Evolutionary conservation across 92 coral and sea anemone species (phyloP).

Genomic region (Nematostella vectensis): DNA sequence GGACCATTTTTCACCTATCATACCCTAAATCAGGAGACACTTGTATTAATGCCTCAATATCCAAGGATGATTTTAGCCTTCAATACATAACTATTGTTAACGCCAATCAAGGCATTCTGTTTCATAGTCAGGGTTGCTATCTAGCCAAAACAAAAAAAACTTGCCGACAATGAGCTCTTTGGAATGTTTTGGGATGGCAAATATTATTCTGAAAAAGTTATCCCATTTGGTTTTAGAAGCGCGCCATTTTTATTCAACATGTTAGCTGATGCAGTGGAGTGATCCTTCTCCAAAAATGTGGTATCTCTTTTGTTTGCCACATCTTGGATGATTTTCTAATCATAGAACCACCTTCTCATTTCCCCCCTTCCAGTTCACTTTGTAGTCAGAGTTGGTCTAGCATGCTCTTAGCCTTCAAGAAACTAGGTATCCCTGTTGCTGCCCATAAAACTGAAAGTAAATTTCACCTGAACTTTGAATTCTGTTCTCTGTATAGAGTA

Average conservation of each 20-base stretch:
- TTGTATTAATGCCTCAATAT: constrained; percentile 39
- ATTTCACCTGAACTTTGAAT: constrained; percentile 29
- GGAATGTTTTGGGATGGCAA: constrained; percentile 43
- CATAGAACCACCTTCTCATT: constrained; percentile 33
- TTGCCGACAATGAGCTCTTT: constrained; percentile 34
- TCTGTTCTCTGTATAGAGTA: constrained; percentile 9
- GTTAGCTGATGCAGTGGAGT: constrained; percentile 49
- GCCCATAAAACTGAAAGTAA: constrained; percentile 49
- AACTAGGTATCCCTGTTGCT: constrained; percentile 35
- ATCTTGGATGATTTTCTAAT: constrained; percentile 51
- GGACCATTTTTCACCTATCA: constrained; percentile 50
- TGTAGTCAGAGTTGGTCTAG: constrained; percentile 34
- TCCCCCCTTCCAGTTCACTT: constrained; percentile 1
- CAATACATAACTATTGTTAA: constrained; percentile 44
- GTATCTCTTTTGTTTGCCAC: constrained; percentile 39
- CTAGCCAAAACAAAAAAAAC: constrained; percentile 50
- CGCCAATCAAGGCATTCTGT: constrained; percentile 33
- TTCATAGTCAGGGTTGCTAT: constrained; percentile 24
- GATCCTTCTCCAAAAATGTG: constrained; percentile 29
- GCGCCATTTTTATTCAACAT: constrained; percentile 42
- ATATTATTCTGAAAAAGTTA: constrained; percentile 31
- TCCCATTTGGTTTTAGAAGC: constrained; percentile 49
- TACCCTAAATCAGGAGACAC: constrained; percentile 41
- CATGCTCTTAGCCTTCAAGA: constrained; percentile 31
- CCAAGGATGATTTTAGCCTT: constrained; percentile 48